phyloP scores from a whole-genome alignment of 35 echinoderm and acorn worm species.

The Ophiothrix spiculata region DNA sequence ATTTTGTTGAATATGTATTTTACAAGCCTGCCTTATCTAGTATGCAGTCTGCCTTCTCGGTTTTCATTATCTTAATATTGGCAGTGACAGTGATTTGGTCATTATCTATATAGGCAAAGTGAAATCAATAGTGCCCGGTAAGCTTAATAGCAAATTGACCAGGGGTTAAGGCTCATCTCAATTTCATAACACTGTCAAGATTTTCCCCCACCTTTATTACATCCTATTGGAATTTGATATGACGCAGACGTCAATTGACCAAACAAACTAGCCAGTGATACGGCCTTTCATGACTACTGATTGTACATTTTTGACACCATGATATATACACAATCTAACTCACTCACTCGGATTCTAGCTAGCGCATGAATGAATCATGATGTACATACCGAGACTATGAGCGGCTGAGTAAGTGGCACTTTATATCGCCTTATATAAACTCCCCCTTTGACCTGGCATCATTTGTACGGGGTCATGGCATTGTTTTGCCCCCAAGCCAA shows the following conservation, averaged over 20 bases:
- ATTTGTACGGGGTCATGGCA: background rate
- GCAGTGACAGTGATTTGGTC: background rate
- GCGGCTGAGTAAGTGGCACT: background rate
- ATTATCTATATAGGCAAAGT: no score
- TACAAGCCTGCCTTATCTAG: no score
- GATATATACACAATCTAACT: no score
- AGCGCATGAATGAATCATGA: constrained; percentile 2
- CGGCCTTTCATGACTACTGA: background rate
- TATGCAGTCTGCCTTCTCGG: no score
- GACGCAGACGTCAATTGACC: background rate
- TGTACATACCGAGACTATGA: background rate
- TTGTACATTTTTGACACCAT: background rate
- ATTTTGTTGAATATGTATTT: no score
- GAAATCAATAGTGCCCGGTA: no score
- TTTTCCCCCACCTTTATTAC: background rate
- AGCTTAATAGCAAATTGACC: background rate
- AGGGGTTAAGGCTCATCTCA: background rate
- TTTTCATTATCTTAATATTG: no score
- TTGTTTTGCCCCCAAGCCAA: background rate
- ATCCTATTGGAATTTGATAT: background rate
- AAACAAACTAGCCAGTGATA: background rate
- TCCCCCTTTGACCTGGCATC: background rate
- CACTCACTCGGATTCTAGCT: no score
- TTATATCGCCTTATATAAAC: background rate
- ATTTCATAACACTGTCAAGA: background rate